Conservation (phyloP, 2,888 invertebrate species). For the Drosophila flavopinicola region DNA sequence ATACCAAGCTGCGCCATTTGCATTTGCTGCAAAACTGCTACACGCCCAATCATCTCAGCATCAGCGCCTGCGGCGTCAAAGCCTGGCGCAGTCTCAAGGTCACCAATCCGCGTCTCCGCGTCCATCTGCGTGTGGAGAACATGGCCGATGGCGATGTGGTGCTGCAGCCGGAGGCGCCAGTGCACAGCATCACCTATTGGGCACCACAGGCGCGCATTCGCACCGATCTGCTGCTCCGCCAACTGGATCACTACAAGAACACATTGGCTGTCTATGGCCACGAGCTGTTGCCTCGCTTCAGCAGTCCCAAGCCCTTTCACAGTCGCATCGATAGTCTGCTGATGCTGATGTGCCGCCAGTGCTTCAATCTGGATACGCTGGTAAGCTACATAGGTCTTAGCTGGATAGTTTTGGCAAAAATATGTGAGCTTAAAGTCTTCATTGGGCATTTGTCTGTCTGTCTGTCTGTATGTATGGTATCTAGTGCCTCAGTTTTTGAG, state of each 20-base stretch:
- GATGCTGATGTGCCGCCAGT: slow-evolving; percentile 88
- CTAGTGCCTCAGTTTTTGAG: too few relatives aligned
- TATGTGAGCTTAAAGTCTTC: too few relatives aligned
- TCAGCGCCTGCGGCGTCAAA: slow-evolving; percentile 85
- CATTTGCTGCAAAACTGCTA: slow-evolving; percentile 90
- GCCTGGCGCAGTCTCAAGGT: slow-evolving; percentile 85
- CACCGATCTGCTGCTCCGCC: slow-evolving; percentile 85
- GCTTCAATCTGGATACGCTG: slow-evolving; percentile 88
- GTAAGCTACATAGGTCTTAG: slow-evolving; percentile 86
- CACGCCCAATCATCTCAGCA: slow-evolving; percentile 86
- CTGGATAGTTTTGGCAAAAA: too few relatives aligned
- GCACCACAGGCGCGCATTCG: slow-evolving; percentile 87
- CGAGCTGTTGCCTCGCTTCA: slow-evolving; percentile 88
- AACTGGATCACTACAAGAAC: slow-evolving; percentile 87
- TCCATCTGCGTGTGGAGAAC: slow-evolving; percentile 89
- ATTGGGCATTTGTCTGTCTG: too few relatives aligned
- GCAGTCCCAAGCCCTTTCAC: slow-evolving; percentile 88
- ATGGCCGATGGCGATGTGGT: slow-evolving; percentile 86
- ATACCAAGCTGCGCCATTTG: slow-evolving; percentile 87
- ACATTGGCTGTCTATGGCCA: slow-evolving; percentile 89
- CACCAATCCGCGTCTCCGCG: slow-evolving; percentile 87
- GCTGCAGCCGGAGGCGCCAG: slow-evolving; percentile 89
- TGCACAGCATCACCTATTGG: slow-evolving; percentile 87
- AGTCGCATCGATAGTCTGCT: slow-evolving; percentile 89
- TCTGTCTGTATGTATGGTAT: too few relatives aligned